Evolutionary conservation across 2,888 invertebrate species (phyloP), one percentile per base, ranked within the genome.

Genomic region (Doris montereyensis): DNA sequence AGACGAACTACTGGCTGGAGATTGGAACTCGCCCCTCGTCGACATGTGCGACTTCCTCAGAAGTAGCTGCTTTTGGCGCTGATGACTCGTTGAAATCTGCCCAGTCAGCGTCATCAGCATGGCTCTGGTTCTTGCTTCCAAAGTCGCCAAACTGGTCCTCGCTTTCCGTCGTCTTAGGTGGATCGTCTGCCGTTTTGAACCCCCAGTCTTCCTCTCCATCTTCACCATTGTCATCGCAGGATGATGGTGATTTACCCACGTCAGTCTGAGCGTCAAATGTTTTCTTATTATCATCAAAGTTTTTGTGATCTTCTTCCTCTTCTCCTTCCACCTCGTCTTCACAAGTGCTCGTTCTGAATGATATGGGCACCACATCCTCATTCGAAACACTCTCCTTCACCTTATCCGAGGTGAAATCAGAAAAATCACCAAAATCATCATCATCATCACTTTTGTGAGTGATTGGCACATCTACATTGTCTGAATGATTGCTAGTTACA

Each of bases 341-440:
- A 72, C 70, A 79, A 17, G 65, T 58, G 10, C 76, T 79, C 0
- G 71, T 71, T 52, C 79, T 30, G 52, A 79, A 79, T 13, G 76
- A 75, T 8, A 79, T 71, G 10, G 79, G 76, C 28, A 30, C 67
- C 4, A 79, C 72, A 35, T 79, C 79, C 0, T 76, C 17, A 4
- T 5, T 1, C 5, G 21, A 13, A n/a, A 70, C 76, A 52, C 58
- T 57, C 8, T 76, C 71, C n/a, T 71, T 71, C 4, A 41, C 32
- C 65, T 10, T 72, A 58, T n/a, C 72, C 72, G 13, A 30, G 28
- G 30, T 26, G 28, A 34, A 5, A 5, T 62, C 62, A 21, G 80
- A 41, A 30, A 82, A 82, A 70, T 82, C 83, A 32, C 87, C 87
- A 84, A 86, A 87, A 17, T 87, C 87, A 81, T 87, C 86, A 79